Conservation (phyloP, 2,113 vertebrate species). For the Dascyllus trimaculatus region DNA sequence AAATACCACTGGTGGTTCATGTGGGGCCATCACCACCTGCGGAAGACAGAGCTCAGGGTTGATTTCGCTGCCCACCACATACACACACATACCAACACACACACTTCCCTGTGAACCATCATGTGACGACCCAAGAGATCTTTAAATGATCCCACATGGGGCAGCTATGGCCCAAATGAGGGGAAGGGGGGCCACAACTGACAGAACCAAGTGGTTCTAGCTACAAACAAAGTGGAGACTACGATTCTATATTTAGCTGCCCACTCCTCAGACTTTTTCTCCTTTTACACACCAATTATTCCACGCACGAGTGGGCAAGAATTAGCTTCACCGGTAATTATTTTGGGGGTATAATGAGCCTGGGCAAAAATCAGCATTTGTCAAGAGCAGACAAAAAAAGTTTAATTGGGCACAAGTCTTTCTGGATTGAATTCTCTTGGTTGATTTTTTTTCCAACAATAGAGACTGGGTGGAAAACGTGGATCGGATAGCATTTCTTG, state of each 20-base stretch:
- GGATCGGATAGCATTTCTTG: slow-evolving; percentile 42
- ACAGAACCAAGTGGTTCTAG: slow-evolving; percentile 46
- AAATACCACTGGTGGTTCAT: slow-evolving; percentile 94
- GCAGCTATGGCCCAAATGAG: slow-evolving; percentile 38
- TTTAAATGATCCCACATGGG: slow-evolving; percentile 80
- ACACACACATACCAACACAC: not conserved
- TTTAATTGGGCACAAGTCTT: slow-evolving; percentile 31
- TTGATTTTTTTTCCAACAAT: slow-evolving; percentile 24
- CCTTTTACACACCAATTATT: slow-evolving; percentile 73
- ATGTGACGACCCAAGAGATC: slow-evolving; percentile 48
- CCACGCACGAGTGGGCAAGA: slow-evolving; percentile 65
- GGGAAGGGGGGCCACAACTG: slow-evolving; percentile 29
- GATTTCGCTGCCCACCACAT: slow-evolving; percentile 5
- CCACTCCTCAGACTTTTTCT: slow-evolving; percentile 1
- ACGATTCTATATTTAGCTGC: slow-evolving; percentile 68
- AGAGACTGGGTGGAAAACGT: slow-evolving; percentile 42
- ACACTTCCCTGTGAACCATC: slow-evolving; percentile 45
- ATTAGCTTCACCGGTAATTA: slow-evolving; percentile 71
- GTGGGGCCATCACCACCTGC: slow-evolving; percentile 98
- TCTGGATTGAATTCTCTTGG: slow-evolving; percentile 27
- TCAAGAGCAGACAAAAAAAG: slow-evolving; percentile 43
- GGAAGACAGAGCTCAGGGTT: slow-evolving; percentile 38
- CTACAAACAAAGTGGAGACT: slow-evolving; percentile 58
- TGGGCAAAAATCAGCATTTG: slow-evolving; percentile 58
- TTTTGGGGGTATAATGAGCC: slow-evolving; percentile 72